Conservation (phyloP, 2,888 invertebrate genomes). For the Apomyelois bistriatella region DNA sequence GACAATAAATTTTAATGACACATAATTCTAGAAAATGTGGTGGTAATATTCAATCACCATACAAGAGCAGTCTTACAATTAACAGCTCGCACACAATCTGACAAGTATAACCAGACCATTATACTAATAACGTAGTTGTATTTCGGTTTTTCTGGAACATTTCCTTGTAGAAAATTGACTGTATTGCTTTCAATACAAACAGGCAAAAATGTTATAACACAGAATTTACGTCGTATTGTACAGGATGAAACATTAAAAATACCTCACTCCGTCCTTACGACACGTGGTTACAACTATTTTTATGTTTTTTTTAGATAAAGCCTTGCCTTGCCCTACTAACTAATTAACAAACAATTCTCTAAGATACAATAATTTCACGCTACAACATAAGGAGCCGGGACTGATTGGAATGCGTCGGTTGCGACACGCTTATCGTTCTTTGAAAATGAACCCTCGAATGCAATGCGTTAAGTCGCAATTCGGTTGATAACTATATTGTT, state of each 20-base stretch:
- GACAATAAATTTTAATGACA: constrained; percentile 15
- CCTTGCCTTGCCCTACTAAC: constrained; percentile 40
- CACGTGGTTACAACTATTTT: constrained; percentile 17
- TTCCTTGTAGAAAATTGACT: background rate
- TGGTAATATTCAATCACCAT: background rate
- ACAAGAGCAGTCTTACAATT: background rate
- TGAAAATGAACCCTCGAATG: constrained; percentile 27
- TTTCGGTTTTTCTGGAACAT: background rate
- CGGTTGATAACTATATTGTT: constrained; percentile 38
- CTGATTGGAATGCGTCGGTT: constrained; percentile 47
- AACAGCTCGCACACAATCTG: background rate
- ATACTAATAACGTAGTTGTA: background rate
- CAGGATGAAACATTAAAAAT: background rate
- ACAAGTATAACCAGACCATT: background rate
- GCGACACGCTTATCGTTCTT: constrained; percentile 25
- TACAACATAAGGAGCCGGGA: constrained; percentile 28
- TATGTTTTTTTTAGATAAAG: background rate
- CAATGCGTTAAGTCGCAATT: constrained; percentile 29
- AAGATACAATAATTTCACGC: constrained; percentile 39
- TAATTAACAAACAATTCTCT: constrained; percentile 53
- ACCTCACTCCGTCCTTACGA: background rate
- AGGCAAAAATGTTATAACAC: background rate
- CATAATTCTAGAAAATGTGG: background rate
- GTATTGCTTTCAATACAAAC: too few relatives aligned
- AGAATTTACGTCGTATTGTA: too few relatives aligned